Conservation (phyloP, 2,797 vertebrate species). For the Pseudochirops corinnae region DNA sequence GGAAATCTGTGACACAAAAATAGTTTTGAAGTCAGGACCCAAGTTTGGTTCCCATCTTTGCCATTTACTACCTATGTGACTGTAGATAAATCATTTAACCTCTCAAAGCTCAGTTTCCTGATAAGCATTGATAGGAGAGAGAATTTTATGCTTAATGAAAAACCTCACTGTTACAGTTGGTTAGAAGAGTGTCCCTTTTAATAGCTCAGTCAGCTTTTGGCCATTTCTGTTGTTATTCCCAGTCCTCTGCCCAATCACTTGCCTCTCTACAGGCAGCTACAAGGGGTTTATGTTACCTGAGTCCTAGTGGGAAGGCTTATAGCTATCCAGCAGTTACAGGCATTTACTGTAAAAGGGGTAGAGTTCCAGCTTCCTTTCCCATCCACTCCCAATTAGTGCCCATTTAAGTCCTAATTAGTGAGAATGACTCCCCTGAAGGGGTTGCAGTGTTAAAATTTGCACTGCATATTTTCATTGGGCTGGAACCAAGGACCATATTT, state of each 20-base stretch:
- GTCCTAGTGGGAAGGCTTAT: background rate
- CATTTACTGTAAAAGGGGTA: too few relatives aligned
- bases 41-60: too few relatives aligned
- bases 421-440: background rate
- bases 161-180: background rate
- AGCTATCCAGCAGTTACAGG: background rate
- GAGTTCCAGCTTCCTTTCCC: too few relatives aligned
- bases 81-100: too few relatives aligned
- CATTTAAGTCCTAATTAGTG: background rate
- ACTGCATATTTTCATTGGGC: background rate
- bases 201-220: background rate
- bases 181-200: background rate
- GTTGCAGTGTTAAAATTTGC: background rate
- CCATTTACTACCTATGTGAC: too few relatives aligned
- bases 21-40: too few relatives aligned
- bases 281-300: background rate
- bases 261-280: background rate
- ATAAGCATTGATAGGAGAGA: background rate
- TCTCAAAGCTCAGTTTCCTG: background rate
- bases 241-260: background rate
- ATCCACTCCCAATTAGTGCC: background rate
- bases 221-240: background rate
- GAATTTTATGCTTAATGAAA: background rate
- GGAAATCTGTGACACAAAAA: too few relatives aligned
- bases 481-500: too few relatives aligned